Evolutionary conservation across 2,888 invertebrate genomes (phyloP), one percentile per base, ranked within the genome.

Genomic region (Tethea ocularis): DNA sequence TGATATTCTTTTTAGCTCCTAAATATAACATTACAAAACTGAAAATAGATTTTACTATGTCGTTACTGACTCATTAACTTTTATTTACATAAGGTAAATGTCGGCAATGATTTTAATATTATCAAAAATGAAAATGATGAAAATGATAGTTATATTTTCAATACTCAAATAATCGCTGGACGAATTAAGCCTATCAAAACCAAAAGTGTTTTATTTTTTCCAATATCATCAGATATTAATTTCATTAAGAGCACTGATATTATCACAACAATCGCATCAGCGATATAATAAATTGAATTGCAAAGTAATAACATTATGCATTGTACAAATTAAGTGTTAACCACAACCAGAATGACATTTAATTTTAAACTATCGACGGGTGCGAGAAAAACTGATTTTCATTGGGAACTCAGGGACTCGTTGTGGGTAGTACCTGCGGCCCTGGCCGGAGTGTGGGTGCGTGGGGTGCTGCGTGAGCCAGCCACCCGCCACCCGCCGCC

Each of bases 281-380:
- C 75, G 81, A 83, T 83, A 85, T 87, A 87, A 91, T 88, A 86
- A 89, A 91, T 91, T 88, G 84, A 92, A 90, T 89, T 81, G 86
- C 83, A 77, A 87, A 87, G 84, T 89, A 88, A 90, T 88, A 86
- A 82, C 82, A 88, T 88, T 85, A 87, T 86, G 84, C 84, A 83
- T 86, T 84, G 86, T 70, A 86, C 87, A 87, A 87, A 91, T 91
- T 89, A 90, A 89, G 86, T 86, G 87, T 82, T 86, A 87, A 91
- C 91, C 92, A 84, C 93, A 88, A 73, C 79, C 81, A 72, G 87
- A 86, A 87, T 91, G 91, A 89, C 89, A 83, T 93, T 91, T 90
- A 90, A 93, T 92, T 92, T 90, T 86, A 90, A 88, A 87, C 86
- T 86, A 88, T 89, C 81, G 86, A 86, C 82, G 80, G 82, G 83